Percentiles rank a stretch among this genome's conserved stretches.
phyloP scores from a whole-genome alignment of 2,113 vertebrate species.

The Sprattus sprattus region DNA sequence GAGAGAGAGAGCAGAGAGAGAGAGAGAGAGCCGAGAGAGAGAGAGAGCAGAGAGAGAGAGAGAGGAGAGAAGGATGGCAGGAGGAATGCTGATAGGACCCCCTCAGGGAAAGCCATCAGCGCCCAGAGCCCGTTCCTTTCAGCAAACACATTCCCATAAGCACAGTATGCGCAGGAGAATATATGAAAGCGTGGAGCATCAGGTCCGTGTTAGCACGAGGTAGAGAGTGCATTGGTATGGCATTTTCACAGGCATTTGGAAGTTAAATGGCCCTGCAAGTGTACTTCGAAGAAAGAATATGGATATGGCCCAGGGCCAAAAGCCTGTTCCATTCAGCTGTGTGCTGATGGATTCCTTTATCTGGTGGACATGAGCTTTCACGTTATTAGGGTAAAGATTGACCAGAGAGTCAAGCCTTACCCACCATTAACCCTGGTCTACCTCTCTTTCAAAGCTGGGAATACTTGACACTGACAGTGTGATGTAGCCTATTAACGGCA shows the following conservation, averaged over 20 bases:
- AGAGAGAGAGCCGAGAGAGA: too few relatives aligned
- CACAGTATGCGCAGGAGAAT: background rate
- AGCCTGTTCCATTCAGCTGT: background rate
- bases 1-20: background rate
- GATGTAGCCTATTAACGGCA: background rate
- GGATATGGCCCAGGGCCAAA: background rate
- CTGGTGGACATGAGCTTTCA: background rate
- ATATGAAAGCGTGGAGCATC: background rate
- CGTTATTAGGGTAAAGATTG: background rate
- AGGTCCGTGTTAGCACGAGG: background rate
- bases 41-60: background rate
- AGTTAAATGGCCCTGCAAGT: background rate
- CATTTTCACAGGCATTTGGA: background rate
- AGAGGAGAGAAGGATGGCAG: background rate
- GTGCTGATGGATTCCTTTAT: constrained; percentile 1
- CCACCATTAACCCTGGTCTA: background rate
- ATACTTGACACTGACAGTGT: background rate
- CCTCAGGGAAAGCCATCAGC: background rate
- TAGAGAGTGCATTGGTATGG: background rate
- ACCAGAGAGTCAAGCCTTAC: background rate
- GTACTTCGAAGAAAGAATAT: background rate
- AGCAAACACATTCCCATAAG: background rate
- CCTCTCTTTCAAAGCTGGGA: background rate
- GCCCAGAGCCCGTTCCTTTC: background rate
- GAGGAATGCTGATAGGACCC: background rate